Conservation (phyloP, 2,888 invertebrate genomes). For the Cerceris ruficornis region DNA sequence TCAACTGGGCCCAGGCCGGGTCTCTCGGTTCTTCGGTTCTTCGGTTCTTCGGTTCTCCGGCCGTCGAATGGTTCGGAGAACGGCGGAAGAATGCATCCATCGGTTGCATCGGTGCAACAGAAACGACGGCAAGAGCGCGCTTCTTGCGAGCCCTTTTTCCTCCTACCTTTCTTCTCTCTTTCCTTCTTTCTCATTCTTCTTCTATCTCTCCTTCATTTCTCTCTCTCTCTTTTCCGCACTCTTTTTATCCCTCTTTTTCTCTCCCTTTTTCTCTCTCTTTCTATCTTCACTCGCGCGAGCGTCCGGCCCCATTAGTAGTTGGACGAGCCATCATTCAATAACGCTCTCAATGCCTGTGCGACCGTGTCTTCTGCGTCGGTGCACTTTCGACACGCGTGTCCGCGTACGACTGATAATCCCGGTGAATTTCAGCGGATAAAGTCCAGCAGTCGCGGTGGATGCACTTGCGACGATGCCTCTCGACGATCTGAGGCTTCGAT, state of each 20-base stretch:
- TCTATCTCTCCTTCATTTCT: conserved; percentile 33
- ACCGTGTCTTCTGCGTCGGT: conserved; percentile 60
- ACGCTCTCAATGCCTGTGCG: conserved; percentile 76
- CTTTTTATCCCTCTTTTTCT: conserved; percentile 8
- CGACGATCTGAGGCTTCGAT: background rate
- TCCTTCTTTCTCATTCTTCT: conserved; percentile 14
- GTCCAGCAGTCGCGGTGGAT: background rate
- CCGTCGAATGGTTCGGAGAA: conserved; percentile 60
- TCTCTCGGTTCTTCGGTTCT: conserved; percentile 40
- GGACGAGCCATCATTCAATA: conserved; percentile 81
- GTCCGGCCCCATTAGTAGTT: conserved; percentile 81
- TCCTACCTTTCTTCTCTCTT: conserved; percentile 11
- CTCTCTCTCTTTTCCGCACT: conserved; percentile 20
- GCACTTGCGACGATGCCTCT: background rate
- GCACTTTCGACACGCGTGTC: conserved; percentile 47
- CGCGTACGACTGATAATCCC: conserved; percentile 49
- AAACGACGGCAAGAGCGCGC: conserved; percentile 37
- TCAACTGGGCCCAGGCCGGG: conserved; percentile 23
- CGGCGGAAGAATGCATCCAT: conserved; percentile 75
- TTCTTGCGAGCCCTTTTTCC: conserved; percentile 46
- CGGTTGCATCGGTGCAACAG: conserved; percentile 52
- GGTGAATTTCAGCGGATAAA: conserved; percentile 35
- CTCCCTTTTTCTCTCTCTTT: conserved; percentile 38
- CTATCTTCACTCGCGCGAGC: conserved; percentile 67
- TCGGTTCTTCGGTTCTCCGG: conserved; percentile 29